A percentile compares a stretch with the other conserved stretches of the same genome.
Conservation (phyloP, 2,888 invertebrate species). For the Stenodema calcarata region DNA sequence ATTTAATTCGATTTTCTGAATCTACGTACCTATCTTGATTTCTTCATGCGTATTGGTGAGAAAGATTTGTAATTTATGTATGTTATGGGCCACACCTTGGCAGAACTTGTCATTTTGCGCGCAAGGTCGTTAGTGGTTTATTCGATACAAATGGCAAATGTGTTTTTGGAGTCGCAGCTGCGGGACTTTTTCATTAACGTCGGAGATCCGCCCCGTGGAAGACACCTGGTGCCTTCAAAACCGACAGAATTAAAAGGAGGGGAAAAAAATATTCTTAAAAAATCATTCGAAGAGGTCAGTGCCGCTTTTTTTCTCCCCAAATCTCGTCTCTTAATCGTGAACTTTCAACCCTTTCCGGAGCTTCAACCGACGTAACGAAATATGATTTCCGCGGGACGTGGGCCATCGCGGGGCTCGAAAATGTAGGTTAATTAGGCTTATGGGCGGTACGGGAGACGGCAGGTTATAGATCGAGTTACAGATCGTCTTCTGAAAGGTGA, state of each 20-base stretch:
- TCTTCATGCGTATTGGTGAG: too few species aligned
- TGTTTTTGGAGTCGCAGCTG: neutral
- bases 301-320: slow-evolving; percentile 1
- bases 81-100: too few species aligned
- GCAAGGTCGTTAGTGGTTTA: too few species aligned
- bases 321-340: neutral
- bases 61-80: too few species aligned
- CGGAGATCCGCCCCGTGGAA: neutral
- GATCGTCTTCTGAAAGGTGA: slow-evolving; percentile 12
- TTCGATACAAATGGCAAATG: too few species aligned
- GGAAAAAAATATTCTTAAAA: too few species aligned
- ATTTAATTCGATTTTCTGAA: too few species aligned
- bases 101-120: too few species aligned
- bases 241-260: neutral
- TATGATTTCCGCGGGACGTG: neutral
- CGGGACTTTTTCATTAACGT: neutral
- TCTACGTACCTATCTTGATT: too few species aligned
- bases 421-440: slow-evolving; percentile 11
- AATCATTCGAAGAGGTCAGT: neutral
- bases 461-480: slow-evolving; percentile 1
- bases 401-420: neutral
- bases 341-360: neutral
- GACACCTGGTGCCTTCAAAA: neutral
- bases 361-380: neutral
- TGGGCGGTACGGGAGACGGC: neutral